Conservation (phyloP, 2,888 invertebrate species). For the Troilus luridus region DNA sequence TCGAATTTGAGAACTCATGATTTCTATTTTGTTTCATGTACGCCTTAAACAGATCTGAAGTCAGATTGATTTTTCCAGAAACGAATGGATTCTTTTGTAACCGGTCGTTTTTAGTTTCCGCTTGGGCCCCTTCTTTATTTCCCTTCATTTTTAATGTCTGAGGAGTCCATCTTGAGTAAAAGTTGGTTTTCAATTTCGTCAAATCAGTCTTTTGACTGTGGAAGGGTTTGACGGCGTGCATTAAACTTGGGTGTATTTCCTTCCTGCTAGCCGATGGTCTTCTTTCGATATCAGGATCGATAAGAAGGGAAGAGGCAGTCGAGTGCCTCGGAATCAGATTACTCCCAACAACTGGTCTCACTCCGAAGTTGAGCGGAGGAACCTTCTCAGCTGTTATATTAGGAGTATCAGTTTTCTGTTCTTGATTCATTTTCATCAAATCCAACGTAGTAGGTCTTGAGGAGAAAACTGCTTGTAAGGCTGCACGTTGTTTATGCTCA, state of each 20-base stretch:
- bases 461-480: not conserved
- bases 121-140: no score
- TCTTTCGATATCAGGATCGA: not conserved
- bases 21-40: constrained; percentile 27
- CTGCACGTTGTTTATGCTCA: not conserved
- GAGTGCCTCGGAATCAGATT: constrained; percentile 2
- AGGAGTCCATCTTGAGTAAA: constrained; percentile 12
- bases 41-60: not conserved
- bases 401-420: not conserved
- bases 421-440: constrained; percentile 8
- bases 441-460: not conserved
- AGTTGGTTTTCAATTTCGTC: not conserved
- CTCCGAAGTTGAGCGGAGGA: not conserved
- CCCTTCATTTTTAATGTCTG: not conserved
- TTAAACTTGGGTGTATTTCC: constrained; percentile 3
- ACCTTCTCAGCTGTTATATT: not conserved
- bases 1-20: not conserved
- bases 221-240: constrained; percentile 1
- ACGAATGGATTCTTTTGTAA: not conserved
- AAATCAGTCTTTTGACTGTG: not conserved
- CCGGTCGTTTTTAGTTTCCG: not conserved
- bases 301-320: not conserved
- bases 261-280: not conserved
- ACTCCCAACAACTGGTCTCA: not conserved
- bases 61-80: constrained; percentile 3